A percentile compares a stretch with the other conserved stretches of the same genome.
phyloP scores from a whole-genome alignment of 2,113 vertebrate species.

The Antechinus flavipes region DNA sequence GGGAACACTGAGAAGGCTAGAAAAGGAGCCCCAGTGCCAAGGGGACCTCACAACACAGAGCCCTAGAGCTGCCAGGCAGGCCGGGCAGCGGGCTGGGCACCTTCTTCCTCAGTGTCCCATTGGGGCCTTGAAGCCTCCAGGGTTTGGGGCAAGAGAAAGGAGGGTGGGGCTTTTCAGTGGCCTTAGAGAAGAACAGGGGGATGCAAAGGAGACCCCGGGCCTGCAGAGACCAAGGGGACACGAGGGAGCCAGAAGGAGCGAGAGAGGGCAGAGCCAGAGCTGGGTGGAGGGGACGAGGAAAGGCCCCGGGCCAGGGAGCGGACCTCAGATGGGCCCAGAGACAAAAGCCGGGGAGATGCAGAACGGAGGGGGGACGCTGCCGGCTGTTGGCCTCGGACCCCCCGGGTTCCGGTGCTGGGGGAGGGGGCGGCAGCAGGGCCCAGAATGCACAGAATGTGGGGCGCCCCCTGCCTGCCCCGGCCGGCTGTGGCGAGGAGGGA shows the following conservation, averaged over 20 bases:
- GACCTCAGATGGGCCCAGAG: not conserved
- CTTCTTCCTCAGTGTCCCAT: no score
- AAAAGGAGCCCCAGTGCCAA: not conserved
- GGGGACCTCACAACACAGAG: no score
- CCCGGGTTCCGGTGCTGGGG: conserved; percentile 51
- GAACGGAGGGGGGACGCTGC: not conserved
- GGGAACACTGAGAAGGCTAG: no score
- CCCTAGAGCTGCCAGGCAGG: no score
- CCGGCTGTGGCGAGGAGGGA: conserved; percentile 52
- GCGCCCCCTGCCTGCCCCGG: conserved; percentile 61
- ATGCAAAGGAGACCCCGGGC: not conserved
- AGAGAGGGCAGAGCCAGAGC: no score
- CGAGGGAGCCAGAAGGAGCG: no score
- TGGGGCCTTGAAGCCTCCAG: no score
- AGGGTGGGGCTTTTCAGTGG: no score
- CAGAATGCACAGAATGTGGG: conserved; percentile 70
- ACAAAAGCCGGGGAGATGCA: conserved; percentile 1
- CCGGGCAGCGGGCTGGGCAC: no score
- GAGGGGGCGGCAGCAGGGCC: conserved; percentile 64
- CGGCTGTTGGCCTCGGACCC: conserved; percentile 21
- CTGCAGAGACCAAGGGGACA: not conserved
- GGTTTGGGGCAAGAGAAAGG: no score
- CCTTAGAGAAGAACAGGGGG: no score
- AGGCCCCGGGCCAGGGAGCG: no score
- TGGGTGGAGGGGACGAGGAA: not conserved